phyloP scores from a whole-genome alignment of 2,113 vertebrate species.

The Paradoxurus hermaphroditus region DNA sequence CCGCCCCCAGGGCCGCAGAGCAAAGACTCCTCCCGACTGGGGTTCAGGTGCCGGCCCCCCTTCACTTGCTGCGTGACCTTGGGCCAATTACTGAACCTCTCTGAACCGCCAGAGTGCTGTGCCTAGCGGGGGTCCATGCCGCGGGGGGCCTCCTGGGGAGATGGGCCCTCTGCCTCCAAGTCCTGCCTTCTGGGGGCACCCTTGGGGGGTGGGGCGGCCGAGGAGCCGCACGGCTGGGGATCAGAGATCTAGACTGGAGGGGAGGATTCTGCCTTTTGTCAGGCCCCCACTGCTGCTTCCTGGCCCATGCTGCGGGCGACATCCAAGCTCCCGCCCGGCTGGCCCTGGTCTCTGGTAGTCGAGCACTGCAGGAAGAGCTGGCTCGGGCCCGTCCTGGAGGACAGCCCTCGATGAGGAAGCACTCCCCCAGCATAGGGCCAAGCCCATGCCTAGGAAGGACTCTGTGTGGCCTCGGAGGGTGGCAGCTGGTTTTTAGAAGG shows the following conservation, averaged over 20 bases:
- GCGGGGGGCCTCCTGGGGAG: neutral
- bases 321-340: fast-evolving
- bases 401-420: fast-evolving
- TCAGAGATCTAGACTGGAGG: neutral
- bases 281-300: neutral
- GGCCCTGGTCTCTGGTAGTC: neutral
- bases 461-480: too few relatives aligned
- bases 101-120: neutral
- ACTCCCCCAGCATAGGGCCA: neutral
- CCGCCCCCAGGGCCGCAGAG: fast-evolving
- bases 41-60: neutral
- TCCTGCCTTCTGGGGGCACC: neutral
- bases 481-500: neutral
- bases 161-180: neutral
- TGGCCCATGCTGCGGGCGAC: fast-evolving
- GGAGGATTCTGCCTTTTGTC: fast-evolving
- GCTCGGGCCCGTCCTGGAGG: neutral
- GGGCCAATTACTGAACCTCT: neutral
- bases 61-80: neutral
- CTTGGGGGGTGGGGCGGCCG: too few relatives aligned
- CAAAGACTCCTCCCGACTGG: neutral
- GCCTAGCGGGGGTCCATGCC: neutral
- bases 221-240: neutral
- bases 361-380: fast-evolving
- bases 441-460: neutral